Percentiles rank a stretch among this genome's conserved stretches.
Evolutionary conservation across 2,797 vertebrate species (phyloP).

Genomic region (Sebastes elongatus): DNA sequence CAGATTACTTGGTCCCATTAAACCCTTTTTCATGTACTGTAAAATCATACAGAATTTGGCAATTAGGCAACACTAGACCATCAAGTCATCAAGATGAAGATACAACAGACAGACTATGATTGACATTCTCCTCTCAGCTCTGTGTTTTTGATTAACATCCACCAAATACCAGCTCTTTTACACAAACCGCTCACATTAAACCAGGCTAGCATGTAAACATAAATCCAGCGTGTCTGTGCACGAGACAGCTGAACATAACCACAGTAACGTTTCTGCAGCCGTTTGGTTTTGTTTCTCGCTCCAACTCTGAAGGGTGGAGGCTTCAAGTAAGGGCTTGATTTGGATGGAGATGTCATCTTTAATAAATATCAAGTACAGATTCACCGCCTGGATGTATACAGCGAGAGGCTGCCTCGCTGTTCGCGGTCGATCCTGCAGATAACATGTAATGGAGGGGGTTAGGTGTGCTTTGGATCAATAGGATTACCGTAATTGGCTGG

Average conservation of each 20-base stretch:
- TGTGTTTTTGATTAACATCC: constrained; percentile 31
- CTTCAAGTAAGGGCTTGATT: constrained; percentile 7
- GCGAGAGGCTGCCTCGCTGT: constrained; percentile 3
- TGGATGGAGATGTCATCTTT: constrained; percentile 42
- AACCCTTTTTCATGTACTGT: not conserved
- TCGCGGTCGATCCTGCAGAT: constrained; percentile 40
- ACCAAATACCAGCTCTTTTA: constrained; percentile 19
- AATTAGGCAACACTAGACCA: not conserved
- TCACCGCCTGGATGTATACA: not conserved
- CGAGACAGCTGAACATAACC: constrained; percentile 53
- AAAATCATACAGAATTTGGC: not conserved
- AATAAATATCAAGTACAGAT: constrained; percentile 37
- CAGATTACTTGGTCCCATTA: not conserved
- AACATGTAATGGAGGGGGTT: constrained; percentile 41
- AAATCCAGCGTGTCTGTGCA: constrained; percentile 31
- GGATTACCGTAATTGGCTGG: constrained; percentile 44
- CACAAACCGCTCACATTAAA: constrained; percentile 8
- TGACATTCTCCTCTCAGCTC: not conserved
- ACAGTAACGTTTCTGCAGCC: constrained; percentile 25
- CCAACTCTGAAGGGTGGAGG: constrained; percentile 8
- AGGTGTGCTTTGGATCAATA: constrained; percentile 58
- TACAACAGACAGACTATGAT: not conserved
- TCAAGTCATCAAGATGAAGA: not conserved
- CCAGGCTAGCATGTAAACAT: constrained; percentile 41
- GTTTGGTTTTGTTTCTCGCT: not conserved